Percentiles rank a stretch among this genome's conserved stretches.
Evolutionary conservation across 2,888 invertebrate species (phyloP).

Genomic region (Chrysolina haemoptera): DNA sequence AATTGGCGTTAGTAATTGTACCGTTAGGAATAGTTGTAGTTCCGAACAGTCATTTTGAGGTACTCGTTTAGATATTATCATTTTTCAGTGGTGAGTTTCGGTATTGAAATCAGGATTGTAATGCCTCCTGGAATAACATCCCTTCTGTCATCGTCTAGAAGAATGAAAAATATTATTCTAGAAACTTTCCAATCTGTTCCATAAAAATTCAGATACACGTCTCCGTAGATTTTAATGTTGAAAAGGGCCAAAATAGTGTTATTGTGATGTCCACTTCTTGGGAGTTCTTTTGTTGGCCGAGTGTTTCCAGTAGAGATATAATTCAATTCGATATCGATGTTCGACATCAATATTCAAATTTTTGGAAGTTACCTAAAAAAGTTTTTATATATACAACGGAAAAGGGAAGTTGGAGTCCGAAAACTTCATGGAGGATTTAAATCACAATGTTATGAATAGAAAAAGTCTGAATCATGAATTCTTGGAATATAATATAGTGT

Average conservation of each 20-base stretch:
- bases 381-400: conserved; percentile 10
- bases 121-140: neutral
- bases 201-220: conserved; percentile 67
- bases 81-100: too few species aligned
- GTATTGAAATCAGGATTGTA: neutral
- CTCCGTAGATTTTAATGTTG: conserved; percentile 47
- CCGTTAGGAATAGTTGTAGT: too few species aligned
- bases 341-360: conserved; percentile 33
- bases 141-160: conserved; percentile 29
- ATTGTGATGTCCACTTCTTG: conserved; percentile 62
- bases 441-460: neutral
- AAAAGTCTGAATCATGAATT: neutral
- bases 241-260: conserved; percentile 60
- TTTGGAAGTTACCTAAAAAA: conserved; percentile 21
- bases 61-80: too few species aligned
- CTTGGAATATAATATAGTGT: too few species aligned
- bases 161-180: conserved; percentile 66
- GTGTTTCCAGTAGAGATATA: conserved; percentile 42
- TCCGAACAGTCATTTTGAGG: too few species aligned
- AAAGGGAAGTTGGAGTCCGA: neutral
- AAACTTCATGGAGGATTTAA: neutral
- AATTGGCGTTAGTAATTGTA: too few species aligned
- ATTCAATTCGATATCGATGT: conserved; percentile 41
- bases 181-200: conserved; percentile 64
- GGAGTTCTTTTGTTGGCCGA: conserved; percentile 50